phyloP scores from a whole-genome alignment of 2,797 vertebrate genomes.

The Pithecia hirsuta region DNA sequence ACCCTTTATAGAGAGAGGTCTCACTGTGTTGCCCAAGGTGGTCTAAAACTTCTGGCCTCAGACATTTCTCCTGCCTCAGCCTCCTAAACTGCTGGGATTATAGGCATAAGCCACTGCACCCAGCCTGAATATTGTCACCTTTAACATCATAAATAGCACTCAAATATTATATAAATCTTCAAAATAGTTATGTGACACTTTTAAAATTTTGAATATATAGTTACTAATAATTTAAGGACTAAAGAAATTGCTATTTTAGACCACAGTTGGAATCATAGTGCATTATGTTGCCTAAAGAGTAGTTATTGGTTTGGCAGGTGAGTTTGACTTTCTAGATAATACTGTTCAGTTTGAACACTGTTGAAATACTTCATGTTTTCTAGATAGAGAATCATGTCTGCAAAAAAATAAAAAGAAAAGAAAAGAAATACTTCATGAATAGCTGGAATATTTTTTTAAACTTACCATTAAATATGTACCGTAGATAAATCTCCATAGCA shows the following conservation, averaged over 20 bases:
- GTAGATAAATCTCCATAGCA: neutral
- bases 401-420: no score
- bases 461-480: neutral
- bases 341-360: neutral
- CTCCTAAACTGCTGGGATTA: neutral
- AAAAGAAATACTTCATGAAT: neutral
- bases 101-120: neutral
- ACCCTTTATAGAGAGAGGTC: neutral
- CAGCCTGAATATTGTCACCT: neutral
- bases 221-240: constrained; percentile 4
- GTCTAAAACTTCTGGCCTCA: neutral
- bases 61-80: neutral
- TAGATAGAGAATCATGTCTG: no score
- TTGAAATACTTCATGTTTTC: neutral
- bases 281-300: neutral
- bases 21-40: neutral
- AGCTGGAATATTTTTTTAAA: neutral
- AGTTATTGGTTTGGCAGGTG: neutral
- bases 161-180: constrained; percentile 16
- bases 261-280: neutral
- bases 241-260: neutral
- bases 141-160: constrained; percentile 15
- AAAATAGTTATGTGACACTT: neutral
- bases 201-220: neutral
- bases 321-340: constrained; percentile 38